phyloP scores from a whole-genome alignment of 2,113 vertebrate genomes.

The Prunella himalayana region DNA sequence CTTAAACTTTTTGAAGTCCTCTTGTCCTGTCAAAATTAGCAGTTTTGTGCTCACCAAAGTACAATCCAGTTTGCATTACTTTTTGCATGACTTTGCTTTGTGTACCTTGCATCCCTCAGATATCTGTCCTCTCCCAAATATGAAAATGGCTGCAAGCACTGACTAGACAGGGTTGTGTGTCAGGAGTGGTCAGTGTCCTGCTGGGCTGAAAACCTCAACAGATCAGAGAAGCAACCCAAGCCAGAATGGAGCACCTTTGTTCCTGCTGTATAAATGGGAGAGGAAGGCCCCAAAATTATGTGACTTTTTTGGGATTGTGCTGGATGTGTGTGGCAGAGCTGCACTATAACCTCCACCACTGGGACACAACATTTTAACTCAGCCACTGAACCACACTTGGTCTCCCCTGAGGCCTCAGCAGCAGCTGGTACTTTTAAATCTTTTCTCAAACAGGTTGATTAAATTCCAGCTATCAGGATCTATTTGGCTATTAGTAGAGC shows the following conservation, averaged over 20 bases:
- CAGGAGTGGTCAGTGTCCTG: neutral
- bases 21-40: neutral
- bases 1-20: neutral
- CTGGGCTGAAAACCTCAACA: neutral
- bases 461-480: neutral
- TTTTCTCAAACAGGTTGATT: neutral
- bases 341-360: neutral
- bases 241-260: neutral
- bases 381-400: neutral
- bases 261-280: neutral
- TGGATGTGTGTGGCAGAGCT: neutral
- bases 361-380: neutral
- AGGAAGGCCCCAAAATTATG: neutral
- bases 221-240: neutral
- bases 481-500: neutral
- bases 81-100: neutral
- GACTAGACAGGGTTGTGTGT: neutral
- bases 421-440: neutral
- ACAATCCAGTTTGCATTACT: neutral
- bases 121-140: neutral
- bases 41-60: neutral
- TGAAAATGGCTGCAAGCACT: neutral
- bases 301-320: neutral
- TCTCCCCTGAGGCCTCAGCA: neutral
- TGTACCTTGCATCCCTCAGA: neutral